Conservation (phyloP, 2,888 invertebrate species). For the Rotaria magnacalcarata region DNA sequence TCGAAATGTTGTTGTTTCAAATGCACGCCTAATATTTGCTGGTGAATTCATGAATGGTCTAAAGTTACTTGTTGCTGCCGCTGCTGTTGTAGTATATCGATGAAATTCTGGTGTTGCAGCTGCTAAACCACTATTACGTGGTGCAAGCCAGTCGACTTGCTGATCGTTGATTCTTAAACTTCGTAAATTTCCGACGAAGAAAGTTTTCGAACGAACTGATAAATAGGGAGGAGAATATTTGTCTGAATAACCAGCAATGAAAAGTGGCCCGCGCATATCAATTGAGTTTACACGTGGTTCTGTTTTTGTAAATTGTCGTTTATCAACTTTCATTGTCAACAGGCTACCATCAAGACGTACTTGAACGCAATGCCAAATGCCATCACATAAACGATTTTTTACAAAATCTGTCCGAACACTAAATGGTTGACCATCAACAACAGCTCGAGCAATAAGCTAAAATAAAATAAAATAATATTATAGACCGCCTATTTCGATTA, state of each 20-base stretch:
- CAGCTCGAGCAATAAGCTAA: conserved; percentile 10
- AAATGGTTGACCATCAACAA: conserved; percentile 5
- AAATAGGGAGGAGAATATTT: conserved; percentile 22
- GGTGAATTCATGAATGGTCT: background rate
- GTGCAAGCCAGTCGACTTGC: conserved; percentile 9
- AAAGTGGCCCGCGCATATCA: background rate
- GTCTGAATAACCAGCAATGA: conserved; percentile 25
- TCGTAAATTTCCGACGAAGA: background rate
- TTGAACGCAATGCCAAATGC: conserved; percentile 16
- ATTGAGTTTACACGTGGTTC: background rate
- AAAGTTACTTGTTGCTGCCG: background rate
- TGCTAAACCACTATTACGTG: background rate
- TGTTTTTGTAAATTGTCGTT: conserved; percentile 8
- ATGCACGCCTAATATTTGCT: background rate
- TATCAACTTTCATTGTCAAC: conserved; percentile 27
- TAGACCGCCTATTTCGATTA: background rate
- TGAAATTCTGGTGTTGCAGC: conserved; percentile 34
- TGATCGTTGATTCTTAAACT: background rate
- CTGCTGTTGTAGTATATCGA: background rate
- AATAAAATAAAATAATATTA: background rate
- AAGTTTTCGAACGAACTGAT: background rate
- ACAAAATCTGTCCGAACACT: conserved; percentile 22
- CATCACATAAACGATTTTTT: conserved; percentile 28
- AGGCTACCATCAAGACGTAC: conserved; percentile 15
- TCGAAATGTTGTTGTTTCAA: background rate